Conservation (phyloP, 2,113 vertebrate species). For the Nothocercus nigrocapillus region DNA sequence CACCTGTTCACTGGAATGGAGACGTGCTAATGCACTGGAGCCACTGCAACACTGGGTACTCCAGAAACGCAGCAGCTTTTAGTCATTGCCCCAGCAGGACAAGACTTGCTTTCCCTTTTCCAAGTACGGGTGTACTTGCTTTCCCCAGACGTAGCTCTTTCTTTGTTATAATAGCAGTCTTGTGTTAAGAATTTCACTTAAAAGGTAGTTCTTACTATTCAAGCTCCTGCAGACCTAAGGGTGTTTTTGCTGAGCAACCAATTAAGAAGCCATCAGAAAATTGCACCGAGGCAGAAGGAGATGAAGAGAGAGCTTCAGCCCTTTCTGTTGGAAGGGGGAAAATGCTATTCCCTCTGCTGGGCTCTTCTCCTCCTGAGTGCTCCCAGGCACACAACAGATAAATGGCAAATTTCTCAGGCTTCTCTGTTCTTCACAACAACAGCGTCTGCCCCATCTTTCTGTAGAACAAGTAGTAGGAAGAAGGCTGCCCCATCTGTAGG, state of each 20-base stretch:
- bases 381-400: not conserved
- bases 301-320: not conserved
- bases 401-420: not conserved
- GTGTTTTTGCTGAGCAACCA: not conserved
- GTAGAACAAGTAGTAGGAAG: not conserved
- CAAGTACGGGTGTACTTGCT: not conserved
- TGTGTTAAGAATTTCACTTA: not conserved
- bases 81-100: not conserved
- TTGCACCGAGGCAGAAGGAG: not conserved
- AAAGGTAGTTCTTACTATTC: not conserved
- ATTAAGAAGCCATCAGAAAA: not conserved
- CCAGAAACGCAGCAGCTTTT: not conserved
- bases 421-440: not conserved
- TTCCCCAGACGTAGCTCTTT: not conserved
- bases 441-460: not conserved
- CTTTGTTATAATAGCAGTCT: not conserved
- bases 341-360: not conserved
- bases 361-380: not conserved
- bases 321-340: not conserved
- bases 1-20: slow-evolving; percentile 57
- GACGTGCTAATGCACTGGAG: not conserved
- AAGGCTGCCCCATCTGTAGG: not conserved
- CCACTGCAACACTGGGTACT: not conserved
- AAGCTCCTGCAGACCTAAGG: not conserved
- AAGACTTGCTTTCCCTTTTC: not conserved